These are phyloP conservation scores for Lagocephalus sceleratus DNA, from an alignment of 2,797 vertebrate species.

Conservation along the genomic window DNA sequence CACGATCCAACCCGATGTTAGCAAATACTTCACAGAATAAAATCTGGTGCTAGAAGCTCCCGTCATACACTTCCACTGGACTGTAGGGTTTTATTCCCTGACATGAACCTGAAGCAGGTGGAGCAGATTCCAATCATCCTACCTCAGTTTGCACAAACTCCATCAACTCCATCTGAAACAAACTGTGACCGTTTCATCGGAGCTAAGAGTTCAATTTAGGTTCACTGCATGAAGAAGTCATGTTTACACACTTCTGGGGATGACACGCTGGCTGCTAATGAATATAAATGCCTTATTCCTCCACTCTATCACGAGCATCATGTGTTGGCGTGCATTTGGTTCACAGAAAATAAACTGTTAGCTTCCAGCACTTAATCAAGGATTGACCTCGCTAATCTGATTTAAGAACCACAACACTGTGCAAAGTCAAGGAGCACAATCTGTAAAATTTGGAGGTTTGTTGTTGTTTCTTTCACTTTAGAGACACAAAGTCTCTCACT, in stretches of 20 bases:
- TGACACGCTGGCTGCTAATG: slow-evolving; percentile 26
- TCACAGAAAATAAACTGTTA: slow-evolving; percentile 45
- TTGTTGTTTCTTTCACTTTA: slow-evolving; percentile 51
- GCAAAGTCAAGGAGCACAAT: slow-evolving; percentile 16
- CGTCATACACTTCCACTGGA: slow-evolving; percentile 6
- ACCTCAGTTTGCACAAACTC: slow-evolving; percentile 29
- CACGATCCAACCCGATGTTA: slow-evolving; percentile 13
- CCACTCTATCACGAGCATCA: no score
- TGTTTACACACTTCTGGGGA: slow-evolving; percentile 12
- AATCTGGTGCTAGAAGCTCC: neutral
- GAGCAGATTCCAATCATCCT: neutral
- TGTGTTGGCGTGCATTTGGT: slow-evolving; percentile 7
- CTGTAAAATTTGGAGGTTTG: slow-evolving; percentile 33
- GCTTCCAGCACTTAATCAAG: slow-evolving; percentile 34
- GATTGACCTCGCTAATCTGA: slow-evolving; percentile 31
- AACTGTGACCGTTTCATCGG: neutral
- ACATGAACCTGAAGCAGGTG: neutral
- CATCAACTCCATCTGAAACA: slow-evolving; percentile 23
- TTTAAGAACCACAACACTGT: slow-evolving; percentile 27
- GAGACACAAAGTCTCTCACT: slow-evolving; percentile 58
- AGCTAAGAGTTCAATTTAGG: slow-evolving; percentile 35
- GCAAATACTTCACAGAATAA: slow-evolving; percentile 30
- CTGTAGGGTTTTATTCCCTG: neutral
- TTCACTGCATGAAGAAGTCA: slow-evolving; percentile 38
- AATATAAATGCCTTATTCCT: slow-evolving; percentile 40